phyloP scores from a whole-genome alignment of 2,888 invertebrate genomes.

The Dynastes maya region DNA sequence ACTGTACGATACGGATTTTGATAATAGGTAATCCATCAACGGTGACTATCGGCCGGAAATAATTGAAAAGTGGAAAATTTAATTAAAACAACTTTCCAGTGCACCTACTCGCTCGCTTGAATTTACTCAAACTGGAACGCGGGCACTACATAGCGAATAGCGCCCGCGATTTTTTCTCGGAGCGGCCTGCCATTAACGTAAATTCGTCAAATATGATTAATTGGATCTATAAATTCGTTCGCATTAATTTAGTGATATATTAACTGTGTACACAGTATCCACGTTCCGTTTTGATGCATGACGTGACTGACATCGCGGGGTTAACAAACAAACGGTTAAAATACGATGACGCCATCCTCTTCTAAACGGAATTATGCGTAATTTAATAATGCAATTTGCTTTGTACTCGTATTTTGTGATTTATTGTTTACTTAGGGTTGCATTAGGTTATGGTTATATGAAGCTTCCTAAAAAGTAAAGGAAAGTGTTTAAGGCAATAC shows the following conservation, averaged over 20 bases:
- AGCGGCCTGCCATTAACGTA: constrained; percentile 19
- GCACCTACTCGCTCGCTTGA: neutral
- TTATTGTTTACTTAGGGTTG: neutral
- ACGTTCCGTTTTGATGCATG: neutral
- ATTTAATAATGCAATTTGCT: constrained; percentile 9
- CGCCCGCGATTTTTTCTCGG: neutral
- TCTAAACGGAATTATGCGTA: neutral
- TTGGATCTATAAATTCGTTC: constrained; percentile 46
- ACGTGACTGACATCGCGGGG: neutral
- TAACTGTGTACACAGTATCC: constrained; percentile 43
- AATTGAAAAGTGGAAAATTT: constrained; percentile 33
- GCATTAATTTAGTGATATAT: constrained; percentile 48
- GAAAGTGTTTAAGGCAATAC: too few relatives aligned
- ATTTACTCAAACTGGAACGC: constrained; percentile 22
- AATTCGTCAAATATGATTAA: constrained; percentile 48
- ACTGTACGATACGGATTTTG: neutral
- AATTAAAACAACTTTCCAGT: constrained; percentile 6
- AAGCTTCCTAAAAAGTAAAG: too few relatives aligned
- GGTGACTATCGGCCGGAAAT: neutral
- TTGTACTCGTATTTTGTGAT: neutral
- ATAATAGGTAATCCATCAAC: constrained; percentile 1
- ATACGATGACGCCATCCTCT: neutral
- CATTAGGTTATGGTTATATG: too few relatives aligned
- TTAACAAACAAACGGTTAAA: constrained; percentile 14
- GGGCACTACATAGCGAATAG: neutral